Conservation (phyloP, 1,140 invertebrate genomes). For the Apis dorsata region DNA sequence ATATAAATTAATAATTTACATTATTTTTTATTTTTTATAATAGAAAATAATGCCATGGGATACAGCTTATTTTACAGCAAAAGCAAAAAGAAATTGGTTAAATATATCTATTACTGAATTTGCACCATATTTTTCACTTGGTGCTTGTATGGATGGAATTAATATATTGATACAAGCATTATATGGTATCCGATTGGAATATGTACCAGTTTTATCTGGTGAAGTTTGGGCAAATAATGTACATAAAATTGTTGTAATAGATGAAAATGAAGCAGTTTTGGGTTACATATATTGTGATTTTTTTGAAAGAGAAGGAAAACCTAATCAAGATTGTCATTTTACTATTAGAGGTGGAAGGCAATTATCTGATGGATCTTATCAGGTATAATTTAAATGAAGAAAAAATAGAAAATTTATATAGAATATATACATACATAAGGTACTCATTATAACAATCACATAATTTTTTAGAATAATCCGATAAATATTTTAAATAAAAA, state of each 20-base stretch:
- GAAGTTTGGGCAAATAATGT: slow-evolving; percentile 94
- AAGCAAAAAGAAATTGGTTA: slow-evolving; percentile 86
- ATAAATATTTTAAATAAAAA: too few species aligned
- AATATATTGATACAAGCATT: slow-evolving; percentile 91
- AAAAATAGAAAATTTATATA: slow-evolving; percentile 6
- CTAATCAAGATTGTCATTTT: slow-evolving; percentile 99
- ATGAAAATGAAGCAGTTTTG: slow-evolving; percentile 88
- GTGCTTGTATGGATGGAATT: slow-evolving; percentile 97
- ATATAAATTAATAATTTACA: background rate
- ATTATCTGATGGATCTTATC: slow-evolving; percentile 90
- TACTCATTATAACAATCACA: too few species aligned
- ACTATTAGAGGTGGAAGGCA: slow-evolving; percentile 96
- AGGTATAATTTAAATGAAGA: slow-evolving; percentile 79
- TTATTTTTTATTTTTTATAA: background rate
- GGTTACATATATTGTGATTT: slow-evolving; percentile 99
- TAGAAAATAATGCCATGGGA: slow-evolving; percentile 89
- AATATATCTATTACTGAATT: slow-evolving; percentile 86
- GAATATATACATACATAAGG: background rate
- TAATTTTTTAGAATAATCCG: too few species aligned
- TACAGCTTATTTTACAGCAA: slow-evolving; percentile 88
- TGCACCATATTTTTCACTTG: slow-evolving; percentile 95
- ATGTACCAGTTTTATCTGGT: slow-evolving; percentile 82
- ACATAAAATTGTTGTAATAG: slow-evolving; percentile 92
- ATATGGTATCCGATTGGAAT: slow-evolving; percentile 89
- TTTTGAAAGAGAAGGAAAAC: slow-evolving; percentile 93